These are phyloP conservation scores for Microtus ochrogaster DNA, from an alignment of 2,113 vertebrate species.

Conservation along the genomic window DNA sequence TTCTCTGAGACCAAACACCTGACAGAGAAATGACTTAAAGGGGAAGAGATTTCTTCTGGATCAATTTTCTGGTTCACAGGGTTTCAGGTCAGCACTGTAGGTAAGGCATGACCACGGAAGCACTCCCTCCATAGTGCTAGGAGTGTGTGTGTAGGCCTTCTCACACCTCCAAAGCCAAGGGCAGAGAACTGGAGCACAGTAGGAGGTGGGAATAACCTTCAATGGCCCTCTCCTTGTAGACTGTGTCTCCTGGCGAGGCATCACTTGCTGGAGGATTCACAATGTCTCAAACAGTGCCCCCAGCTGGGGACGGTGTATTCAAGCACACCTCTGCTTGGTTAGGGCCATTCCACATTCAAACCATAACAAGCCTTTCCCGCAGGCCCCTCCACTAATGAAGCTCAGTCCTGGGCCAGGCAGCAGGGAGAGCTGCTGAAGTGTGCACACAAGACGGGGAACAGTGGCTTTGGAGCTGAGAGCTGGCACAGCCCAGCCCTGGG, in stretches of 20 bases:
- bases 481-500: background rate
- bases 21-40: background rate
- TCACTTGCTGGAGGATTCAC: background rate
- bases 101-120: background rate
- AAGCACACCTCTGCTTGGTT: background rate
- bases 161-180: too few species aligned
- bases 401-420: background rate
- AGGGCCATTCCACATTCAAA: background rate
- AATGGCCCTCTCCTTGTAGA: background rate
- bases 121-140: too few species aligned
- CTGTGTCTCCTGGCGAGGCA: too few species aligned
- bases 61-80: background rate
- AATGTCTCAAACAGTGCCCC: background rate
- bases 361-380: background rate
- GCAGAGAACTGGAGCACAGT: too few species aligned
- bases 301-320: too few species aligned
- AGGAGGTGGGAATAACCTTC: background rate
- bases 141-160: too few species aligned
- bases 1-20: background rate
- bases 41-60: background rate
- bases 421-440: background rate
- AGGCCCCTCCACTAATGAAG: background rate
- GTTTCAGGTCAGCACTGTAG: background rate
- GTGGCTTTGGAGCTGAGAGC: background rate
- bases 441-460: background rate